phyloP scores from a whole-genome alignment of 2,888 invertebrate species.

The Agonopterix subpropinquella region DNA sequence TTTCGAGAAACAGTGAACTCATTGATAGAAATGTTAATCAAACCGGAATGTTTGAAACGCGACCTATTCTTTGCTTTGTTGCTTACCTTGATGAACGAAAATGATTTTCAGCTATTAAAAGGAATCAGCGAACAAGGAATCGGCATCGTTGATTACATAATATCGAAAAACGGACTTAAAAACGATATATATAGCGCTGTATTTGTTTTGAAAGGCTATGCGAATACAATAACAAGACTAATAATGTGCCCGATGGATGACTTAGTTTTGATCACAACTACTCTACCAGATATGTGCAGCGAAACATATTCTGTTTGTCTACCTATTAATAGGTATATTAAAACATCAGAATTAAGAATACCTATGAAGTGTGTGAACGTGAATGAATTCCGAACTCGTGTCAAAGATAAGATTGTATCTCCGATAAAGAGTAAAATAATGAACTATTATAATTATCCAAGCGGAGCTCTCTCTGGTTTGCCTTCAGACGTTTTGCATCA shows the following conservation, averaged over 20 bases:
- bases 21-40: constrained; percentile 38
- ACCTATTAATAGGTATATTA: too few relatives aligned
- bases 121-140: constrained; percentile 14
- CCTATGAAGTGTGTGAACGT: too few relatives aligned
- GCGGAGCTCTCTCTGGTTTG: too few relatives aligned
- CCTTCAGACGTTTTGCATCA: too few relatives aligned
- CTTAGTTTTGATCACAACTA: constrained; percentile 27
- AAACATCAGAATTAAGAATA: too few relatives aligned
- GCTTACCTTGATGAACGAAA: constrained; percentile 37
- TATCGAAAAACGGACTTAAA: too few relatives aligned
- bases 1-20: constrained; percentile 28
- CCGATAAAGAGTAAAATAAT: too few relatives aligned
- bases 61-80: constrained; percentile 38
- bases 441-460: too few relatives aligned
- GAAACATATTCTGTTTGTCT: constrained; percentile 9
- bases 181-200: too few relatives aligned
- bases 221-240: neutral
- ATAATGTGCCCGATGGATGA: constrained; percentile 16
- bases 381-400: too few relatives aligned
- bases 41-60: constrained; percentile 35
- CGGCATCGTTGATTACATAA: constrained; percentile 5
- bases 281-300: constrained; percentile 19
- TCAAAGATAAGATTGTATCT: too few relatives aligned
- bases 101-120: constrained; percentile 29
- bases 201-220: too few relatives aligned